A percentile compares a stretch with the other conserved stretches of the same genome.
These are phyloP conservation scores for Crypturellus undulatus DNA, from an alignment of 2,113 vertebrate genomes.

Conservation along the genomic window DNA sequence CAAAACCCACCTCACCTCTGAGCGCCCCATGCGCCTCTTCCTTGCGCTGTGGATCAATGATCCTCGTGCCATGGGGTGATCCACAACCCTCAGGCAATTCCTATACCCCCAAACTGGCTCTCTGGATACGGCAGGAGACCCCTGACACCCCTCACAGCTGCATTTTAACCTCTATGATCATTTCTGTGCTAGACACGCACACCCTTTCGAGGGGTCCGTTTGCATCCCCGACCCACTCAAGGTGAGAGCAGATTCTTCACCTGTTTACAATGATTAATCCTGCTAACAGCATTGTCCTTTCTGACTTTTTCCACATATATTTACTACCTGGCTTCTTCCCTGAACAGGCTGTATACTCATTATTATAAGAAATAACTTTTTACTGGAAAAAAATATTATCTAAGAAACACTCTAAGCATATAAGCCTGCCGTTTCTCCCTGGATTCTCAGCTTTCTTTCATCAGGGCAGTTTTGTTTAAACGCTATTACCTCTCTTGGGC, in stretches of 20 bases:
- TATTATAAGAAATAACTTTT: background rate
- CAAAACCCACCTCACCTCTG: background rate
- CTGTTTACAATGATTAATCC: background rate
- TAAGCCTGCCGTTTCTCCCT: conserved; percentile 22
- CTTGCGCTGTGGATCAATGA: background rate
- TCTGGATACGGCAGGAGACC: rapidly evolving
- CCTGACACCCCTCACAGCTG: background rate
- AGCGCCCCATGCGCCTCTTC: background rate
- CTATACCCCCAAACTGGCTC: background rate
- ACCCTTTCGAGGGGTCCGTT: background rate
- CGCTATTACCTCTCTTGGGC: conserved; percentile 75
- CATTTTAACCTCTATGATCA: background rate
- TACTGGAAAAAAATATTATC: conserved; percentile 48
- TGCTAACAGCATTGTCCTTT: background rate
- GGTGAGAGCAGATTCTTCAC: background rate
- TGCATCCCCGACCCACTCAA: background rate
- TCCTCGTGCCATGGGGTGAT: background rate
- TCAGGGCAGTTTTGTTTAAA: conserved; percentile 57
- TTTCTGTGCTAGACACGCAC: background rate
- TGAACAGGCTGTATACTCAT: background rate
- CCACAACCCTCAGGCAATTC: rapidly evolving
- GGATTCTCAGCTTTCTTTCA: conserved; percentile 64
- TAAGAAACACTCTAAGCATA: background rate
- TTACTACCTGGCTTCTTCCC: background rate
- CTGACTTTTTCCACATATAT: background rate